Percentiles rank a stretch among this genome's conserved stretches.
phyloP scores from a whole-genome alignment of 1,140 invertebrate species.

The Anagrus nilaparvatae region DNA sequence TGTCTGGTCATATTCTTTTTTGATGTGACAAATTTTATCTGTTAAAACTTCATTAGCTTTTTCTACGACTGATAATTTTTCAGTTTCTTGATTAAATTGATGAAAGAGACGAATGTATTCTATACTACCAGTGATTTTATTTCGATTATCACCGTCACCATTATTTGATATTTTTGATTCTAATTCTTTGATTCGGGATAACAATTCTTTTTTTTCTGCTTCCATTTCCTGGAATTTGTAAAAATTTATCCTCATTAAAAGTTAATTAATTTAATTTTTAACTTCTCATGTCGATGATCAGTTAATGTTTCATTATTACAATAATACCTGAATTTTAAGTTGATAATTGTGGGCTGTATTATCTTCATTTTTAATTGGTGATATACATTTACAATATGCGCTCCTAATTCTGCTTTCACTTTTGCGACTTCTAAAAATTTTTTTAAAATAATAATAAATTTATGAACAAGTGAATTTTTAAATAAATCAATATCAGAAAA shows the following conservation, averaged over 20 bases:
- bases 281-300: neutral
- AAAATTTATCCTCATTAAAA: neutral
- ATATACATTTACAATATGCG: slow-evolving; percentile 24
- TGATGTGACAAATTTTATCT: slow-evolving; percentile 26
- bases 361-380: slow-evolving; percentile 20
- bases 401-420: slow-evolving; percentile 32
- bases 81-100: slow-evolving; percentile 32
- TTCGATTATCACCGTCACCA: slow-evolving; percentile 22
- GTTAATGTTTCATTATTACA: slow-evolving; percentile 3
- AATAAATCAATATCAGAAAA: too few relatives aligned
- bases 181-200: slow-evolving; percentile 25
- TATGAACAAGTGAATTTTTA: neutral
- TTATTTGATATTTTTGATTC: slow-evolving; percentile 26
- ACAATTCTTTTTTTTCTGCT: slow-evolving; percentile 28
- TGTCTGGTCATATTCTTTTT: slow-evolving; percentile 25
- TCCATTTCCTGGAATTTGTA: slow-evolving; percentile 32
- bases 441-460: slow-evolving; percentile 11
- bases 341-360: slow-evolving; percentile 19
- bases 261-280: neutral
- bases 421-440: slow-evolving; percentile 35
- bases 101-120: slow-evolving; percentile 36
- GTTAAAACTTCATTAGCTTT: slow-evolving; percentile 25
- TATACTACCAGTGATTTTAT: slow-evolving; percentile 35
- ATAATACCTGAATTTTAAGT: slow-evolving; percentile 30
- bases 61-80: slow-evolving; percentile 26